These are phyloP conservation scores for Catharus fuscescens DNA, from an alignment of 2,113 vertebrate genomes.

Conservation along the genomic window DNA sequence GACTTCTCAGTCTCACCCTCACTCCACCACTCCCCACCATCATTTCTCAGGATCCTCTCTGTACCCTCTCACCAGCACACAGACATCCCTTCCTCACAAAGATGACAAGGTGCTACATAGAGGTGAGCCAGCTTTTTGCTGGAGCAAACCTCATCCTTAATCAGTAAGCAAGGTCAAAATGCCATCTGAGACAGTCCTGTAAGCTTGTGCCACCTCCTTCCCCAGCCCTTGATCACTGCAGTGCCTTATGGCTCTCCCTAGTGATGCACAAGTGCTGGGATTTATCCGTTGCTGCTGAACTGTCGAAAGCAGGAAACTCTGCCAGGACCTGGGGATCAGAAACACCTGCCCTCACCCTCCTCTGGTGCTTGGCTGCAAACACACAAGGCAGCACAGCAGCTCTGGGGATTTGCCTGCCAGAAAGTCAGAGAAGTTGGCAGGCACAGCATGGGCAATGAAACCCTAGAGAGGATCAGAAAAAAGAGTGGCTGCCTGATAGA, in stretches of 20 bases:
- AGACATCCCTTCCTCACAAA: background rate
- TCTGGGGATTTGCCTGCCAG: background rate
- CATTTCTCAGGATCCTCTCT: background rate
- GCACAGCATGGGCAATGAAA: background rate
- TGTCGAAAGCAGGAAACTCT: background rate
- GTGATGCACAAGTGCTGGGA: background rate
- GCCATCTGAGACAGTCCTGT: background rate
- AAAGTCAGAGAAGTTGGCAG: background rate
- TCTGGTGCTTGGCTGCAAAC: background rate
- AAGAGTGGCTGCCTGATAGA: background rate
- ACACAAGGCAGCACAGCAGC: background rate
- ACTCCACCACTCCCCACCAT: background rate
- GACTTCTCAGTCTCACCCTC: rapidly evolving
- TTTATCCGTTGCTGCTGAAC: background rate
- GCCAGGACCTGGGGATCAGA: background rate
- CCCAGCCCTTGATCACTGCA: background rate
- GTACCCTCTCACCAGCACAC: background rate
- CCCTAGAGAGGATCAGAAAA: background rate
- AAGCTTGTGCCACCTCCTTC: background rate
- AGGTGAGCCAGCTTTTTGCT: background rate
- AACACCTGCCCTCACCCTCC: conserved; percentile 13
- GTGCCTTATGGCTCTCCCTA: background rate
- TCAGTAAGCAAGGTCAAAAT: background rate
- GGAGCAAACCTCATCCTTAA: background rate
- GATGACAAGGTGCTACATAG: rapidly evolving